Evolutionary conservation across 2,797 vertebrate genomes (phyloP).

Genomic region (Aeoliscus strigatus): DNA sequence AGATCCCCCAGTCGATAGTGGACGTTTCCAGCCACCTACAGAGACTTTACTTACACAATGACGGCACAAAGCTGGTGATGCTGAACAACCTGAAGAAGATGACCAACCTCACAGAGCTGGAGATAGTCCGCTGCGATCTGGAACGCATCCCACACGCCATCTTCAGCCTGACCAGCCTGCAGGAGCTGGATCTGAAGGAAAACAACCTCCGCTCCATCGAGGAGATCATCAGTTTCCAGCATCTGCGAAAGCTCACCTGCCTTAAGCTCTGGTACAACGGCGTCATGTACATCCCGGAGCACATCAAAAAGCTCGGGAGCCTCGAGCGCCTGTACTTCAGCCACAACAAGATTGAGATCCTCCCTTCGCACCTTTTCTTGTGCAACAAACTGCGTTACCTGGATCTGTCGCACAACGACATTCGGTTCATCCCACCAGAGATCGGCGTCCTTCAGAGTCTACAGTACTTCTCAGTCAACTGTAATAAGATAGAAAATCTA

Average conservation of each 20-base stretch:
- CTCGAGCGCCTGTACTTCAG: conserved; percentile 91
- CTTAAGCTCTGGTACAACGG: conserved; percentile 99
- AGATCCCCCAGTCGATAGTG: conserved; percentile 93
- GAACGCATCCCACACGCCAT: conserved; percentile 95
- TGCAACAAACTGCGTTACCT: conserved; percentile 90
- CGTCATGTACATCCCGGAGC: conserved; percentile 88
- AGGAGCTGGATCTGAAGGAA: conserved; percentile 93
- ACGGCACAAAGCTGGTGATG: conserved; percentile 91
- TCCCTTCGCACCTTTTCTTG: conserved; percentile 86
- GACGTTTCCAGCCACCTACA: conserved; percentile 92
- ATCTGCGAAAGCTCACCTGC: conserved; percentile 92
- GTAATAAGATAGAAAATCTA: conserved; percentile 88
- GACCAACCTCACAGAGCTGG: conserved; percentile 87
- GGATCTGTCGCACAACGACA: conserved; percentile 89
- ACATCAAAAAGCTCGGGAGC: conserved; percentile 88
- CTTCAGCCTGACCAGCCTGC: conserved; percentile 93
- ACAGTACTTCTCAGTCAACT: conserved; percentile 89
- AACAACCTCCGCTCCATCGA: conserved; percentile 95
- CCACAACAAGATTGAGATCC: conserved; percentile 91
- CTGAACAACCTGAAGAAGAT: conserved; percentile 98
- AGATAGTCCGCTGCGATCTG: conserved; percentile 91
- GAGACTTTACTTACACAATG: conserved; percentile 90
- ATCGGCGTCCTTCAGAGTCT: conserved; percentile 88
- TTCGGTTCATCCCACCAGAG: conserved; percentile 82
- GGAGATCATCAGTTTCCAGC: conserved; percentile 97